Evolutionary conservation across 2,888 invertebrate species (phyloP).

Genomic region (Leucophenga montana): DNA sequence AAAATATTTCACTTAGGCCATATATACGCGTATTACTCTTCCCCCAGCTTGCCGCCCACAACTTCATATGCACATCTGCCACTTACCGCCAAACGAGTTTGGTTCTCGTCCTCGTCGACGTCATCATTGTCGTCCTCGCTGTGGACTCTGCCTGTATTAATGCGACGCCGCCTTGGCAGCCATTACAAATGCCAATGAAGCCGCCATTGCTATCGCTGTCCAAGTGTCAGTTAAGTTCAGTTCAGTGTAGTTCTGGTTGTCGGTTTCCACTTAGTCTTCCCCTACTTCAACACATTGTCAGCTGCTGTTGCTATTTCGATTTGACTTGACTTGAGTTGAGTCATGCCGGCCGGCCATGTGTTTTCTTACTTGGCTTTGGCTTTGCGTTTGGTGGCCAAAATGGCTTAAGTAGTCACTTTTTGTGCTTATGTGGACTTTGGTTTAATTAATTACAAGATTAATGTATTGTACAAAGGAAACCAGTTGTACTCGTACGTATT

Average conservation of each 20-base stretch:
- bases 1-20: neutral
- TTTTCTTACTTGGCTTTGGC: constrained; percentile 47
- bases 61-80: neutral
- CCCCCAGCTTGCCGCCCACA: neutral
- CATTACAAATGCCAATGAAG: too few species aligned
- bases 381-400: constrained; percentile 59
- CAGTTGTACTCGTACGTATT: neutral
- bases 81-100: neutral
- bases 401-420: constrained; percentile 67
- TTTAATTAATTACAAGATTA: constrained; percentile 67
- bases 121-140: constrained; percentile 22
- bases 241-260: neutral
- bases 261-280: neutral
- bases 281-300: neutral
- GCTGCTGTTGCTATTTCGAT: constrained; percentile 14
- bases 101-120: constrained; percentile 19
- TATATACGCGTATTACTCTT: neutral
- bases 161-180: constrained; percentile 31
- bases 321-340: neutral
- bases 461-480: constrained; percentile 43
- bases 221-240: constrained; percentile 21
- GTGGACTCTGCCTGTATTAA: constrained; percentile 52
- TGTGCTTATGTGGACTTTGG: constrained; percentile 63
- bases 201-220: constrained; percentile 5
- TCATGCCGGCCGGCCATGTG: constrained; percentile 52